Conservation (phyloP, 2,797 vertebrate genomes). For the Cottoperca gobio region DNA sequence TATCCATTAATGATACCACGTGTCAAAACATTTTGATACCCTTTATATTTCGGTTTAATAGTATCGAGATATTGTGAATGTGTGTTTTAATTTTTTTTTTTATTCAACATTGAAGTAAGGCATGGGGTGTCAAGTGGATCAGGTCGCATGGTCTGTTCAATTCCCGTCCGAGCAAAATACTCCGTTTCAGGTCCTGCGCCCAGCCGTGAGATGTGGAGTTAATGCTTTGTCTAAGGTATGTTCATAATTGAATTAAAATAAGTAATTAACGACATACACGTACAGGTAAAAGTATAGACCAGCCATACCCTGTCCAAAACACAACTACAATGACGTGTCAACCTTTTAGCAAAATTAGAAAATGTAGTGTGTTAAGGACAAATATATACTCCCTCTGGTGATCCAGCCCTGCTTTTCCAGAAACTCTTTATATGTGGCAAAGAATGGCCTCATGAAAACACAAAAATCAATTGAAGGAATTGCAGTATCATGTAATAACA, state of each 20-base stretch:
- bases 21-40: slow-evolving; percentile 40
- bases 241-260: slow-evolving; percentile 38
- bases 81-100: slow-evolving; percentile 22
- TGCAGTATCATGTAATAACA: slow-evolving; percentile 48
- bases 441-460: slow-evolving; percentile 52
- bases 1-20: slow-evolving; percentile 36
- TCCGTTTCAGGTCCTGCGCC: slow-evolving; percentile 69
- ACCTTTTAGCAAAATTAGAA: background rate
- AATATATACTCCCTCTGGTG: slow-evolving; percentile 1
- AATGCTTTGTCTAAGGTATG: slow-evolving; percentile 80
- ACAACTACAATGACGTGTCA: background rate
- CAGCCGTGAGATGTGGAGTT: slow-evolving; percentile 49
- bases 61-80: slow-evolving; percentile 60
- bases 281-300: background rate
- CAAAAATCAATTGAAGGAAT: slow-evolving; percentile 60
- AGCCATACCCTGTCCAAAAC: background rate
- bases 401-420: slow-evolving; percentile 75
- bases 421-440: slow-evolving; percentile 39
- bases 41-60: slow-evolving; percentile 73
- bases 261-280: slow-evolving; percentile 9
- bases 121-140: slow-evolving; percentile 65
- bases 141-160: slow-evolving; percentile 78
- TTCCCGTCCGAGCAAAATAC: slow-evolving; percentile 76
- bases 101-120: slow-evolving; percentile 54
- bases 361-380: background rate